Evolutionary conservation across 1,140 invertebrate species (phyloP).

Genomic region (Trichonephila clavata): DNA sequence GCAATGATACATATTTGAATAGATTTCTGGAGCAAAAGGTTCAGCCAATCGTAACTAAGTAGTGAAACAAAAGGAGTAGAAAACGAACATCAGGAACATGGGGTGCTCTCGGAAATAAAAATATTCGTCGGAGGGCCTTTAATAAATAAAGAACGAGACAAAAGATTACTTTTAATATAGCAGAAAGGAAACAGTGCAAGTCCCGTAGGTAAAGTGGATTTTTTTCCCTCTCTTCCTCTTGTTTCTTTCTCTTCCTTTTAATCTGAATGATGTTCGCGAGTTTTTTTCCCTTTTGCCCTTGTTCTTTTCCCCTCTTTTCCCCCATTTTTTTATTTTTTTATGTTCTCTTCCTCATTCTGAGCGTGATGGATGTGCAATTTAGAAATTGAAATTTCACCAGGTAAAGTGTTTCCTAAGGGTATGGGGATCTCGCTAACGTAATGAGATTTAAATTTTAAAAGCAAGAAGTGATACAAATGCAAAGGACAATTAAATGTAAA

Average conservation of each 20-base stretch:
- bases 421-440: neutral
- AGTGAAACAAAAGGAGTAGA: conserved; percentile 55
- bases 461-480: neutral
- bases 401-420: neutral
- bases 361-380: conserved; percentile 38
- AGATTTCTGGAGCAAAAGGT: conserved; percentile 18
- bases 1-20: conserved; percentile 67
- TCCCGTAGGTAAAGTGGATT: conserved; percentile 19
- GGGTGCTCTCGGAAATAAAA: conserved; percentile 12
- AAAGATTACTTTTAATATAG: conserved; percentile 60
- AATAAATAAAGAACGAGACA: conserved; percentile 62
- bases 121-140: conserved; percentile 10
- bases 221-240: neutral
- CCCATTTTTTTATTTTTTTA: neutral
- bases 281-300: neutral
- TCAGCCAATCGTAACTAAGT: conserved; percentile 68
- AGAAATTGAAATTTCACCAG: conserved; percentile 58
- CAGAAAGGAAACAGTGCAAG: conserved; percentile 21
- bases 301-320: neutral
- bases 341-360: neutral
- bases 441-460: neutral
- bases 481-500: neutral
- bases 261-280: conserved; percentile 30
- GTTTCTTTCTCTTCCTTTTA: neutral
- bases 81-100: neutral